Evolutionary conservation across 2,888 invertebrate genomes (phyloP).

Genomic region (Sthenelais limicola): DNA sequence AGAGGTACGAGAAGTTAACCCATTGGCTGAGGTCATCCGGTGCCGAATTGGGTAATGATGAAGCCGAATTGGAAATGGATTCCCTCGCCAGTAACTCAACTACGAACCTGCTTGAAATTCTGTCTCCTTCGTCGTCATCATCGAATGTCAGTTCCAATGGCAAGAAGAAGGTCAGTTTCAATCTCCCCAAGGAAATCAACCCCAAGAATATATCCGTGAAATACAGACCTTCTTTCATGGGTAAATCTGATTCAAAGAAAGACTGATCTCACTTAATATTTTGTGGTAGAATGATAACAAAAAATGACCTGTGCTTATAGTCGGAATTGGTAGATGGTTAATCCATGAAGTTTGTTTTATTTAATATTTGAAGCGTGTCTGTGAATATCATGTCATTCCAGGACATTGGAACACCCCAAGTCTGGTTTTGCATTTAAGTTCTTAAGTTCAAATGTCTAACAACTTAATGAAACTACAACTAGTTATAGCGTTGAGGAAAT

Average conservation of each 20-base stretch:
- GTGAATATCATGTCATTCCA: no score
- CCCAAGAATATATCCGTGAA: constrained; percentile 14
- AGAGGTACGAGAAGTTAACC: constrained; percentile 49
- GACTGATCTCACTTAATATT: no score
- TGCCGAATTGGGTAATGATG: constrained; percentile 13
- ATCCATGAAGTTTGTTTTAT: no score
- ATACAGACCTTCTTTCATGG: constrained; percentile 15
- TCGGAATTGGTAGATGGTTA: no score
- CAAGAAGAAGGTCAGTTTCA: constrained; percentile 35
- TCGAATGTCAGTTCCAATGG: not conserved
- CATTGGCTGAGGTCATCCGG: constrained; percentile 10
- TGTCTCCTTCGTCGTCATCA: not conserved
- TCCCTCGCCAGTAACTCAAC: constrained; percentile 34
- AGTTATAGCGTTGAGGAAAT: no score
- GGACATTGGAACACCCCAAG: no score
- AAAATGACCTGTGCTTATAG: no score
- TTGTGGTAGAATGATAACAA: no score
- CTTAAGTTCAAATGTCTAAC: no score
- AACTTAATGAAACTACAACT: no score
- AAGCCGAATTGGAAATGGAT: constrained; percentile 38
- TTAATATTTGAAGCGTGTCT: no score
- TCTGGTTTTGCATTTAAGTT: no score
- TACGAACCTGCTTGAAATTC: constrained; percentile 11
- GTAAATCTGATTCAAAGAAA: constrained; percentile 11
- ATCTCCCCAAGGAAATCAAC: constrained; percentile 35